Evolutionary conservation across 2,797 vertebrate genomes (phyloP), one percentile per base, ranked within the genome.

Genomic region (Alosa sapidissima): DNA sequence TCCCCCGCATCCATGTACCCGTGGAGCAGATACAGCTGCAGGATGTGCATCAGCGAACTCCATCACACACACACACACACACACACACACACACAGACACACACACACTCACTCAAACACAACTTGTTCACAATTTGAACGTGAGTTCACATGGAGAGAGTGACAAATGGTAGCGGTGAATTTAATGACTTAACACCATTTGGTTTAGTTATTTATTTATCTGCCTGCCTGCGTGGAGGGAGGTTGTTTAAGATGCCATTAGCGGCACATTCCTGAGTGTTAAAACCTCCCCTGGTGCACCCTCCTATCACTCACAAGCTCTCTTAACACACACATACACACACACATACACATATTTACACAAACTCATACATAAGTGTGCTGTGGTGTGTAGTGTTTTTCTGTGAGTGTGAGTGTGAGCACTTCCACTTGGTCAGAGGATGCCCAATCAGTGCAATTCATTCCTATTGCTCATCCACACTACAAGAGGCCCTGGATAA

Each of bases 171-270:
- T 33, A 75, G 68, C 33, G 16, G 68, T 41, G 33, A 41, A 45
- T 75, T 41, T 75, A 75, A 75, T 75, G 68, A 75, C 68, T 75
- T 75, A 45, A 75, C 68, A 75, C 13, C 68, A 75, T 41, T 75
- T 19, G 14, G 68, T 75, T 41, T 75, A 75, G 14, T 75, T 75
- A 14, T 41, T 16, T 75, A 16, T 75, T 11, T 41, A 36, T 68
- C 24, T 75, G 13, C 45, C 68, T 75, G 0, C 16, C 68, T 75
- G 24, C 9, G n/a, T 33, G 8, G 10, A 33, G 24, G 8, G 8
- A 33, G 62, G 62, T 33, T 58, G 24, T 65, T 65, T 65, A 65
- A 65, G 62, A 65, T 28, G 62, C 62, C 62, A 65, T 65, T 65
- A 65, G 62, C 8, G 10, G 24, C 62, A 65, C 62, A 65, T 65